Conservation (phyloP, 2,888 invertebrate species). For the Cinara cedri region DNA sequence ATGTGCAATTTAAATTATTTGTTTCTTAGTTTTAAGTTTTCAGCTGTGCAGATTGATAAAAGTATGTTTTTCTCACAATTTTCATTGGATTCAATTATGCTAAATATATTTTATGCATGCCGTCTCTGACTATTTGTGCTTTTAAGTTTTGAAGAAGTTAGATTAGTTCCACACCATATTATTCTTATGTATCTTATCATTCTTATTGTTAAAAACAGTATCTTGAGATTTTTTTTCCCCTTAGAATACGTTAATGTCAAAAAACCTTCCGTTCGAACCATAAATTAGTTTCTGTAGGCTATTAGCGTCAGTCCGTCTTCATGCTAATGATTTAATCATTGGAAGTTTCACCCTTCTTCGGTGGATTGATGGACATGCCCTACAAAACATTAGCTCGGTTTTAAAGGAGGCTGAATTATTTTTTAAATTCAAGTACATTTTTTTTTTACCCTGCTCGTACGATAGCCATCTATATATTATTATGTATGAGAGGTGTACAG, state of each 20-base stretch:
- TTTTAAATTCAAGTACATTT: slow-evolving; percentile 42
- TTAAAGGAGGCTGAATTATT: slow-evolving; percentile 33
- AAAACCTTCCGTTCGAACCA: slow-evolving; percentile 39
- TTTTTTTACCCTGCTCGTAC: not conserved
- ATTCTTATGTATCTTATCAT: not conserved
- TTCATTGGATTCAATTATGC: too few species aligned
- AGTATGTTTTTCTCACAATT: too few species aligned
- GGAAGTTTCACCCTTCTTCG: slow-evolving; percentile 16
- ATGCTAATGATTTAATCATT: slow-evolving; percentile 54
- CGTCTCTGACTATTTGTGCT: not conserved
- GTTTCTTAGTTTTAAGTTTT: too few species aligned
- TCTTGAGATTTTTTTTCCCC: slow-evolving; percentile 18
- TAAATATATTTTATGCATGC: not conserved
- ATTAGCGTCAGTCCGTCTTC: slow-evolving; percentile 48
- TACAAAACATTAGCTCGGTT: slow-evolving; percentile 41
- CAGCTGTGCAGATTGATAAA: too few species aligned
- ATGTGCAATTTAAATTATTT: too few species aligned
- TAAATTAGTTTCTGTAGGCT: slow-evolving; percentile 33
- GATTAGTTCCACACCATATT: not conserved
- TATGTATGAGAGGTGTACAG: not conserved
- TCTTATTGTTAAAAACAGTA: slow-evolving; percentile 5
- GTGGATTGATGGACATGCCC: slow-evolving; percentile 26
- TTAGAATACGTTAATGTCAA: slow-evolving; percentile 40
- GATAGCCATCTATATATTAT: slow-evolving; percentile 3
- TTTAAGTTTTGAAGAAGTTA: not conserved